A percentile compares a stretch with the other conserved stretches of the same genome.
Evolutionary conservation across 2,888 invertebrate species (phyloP).

Genomic region (Diaphora mendica): DNA sequence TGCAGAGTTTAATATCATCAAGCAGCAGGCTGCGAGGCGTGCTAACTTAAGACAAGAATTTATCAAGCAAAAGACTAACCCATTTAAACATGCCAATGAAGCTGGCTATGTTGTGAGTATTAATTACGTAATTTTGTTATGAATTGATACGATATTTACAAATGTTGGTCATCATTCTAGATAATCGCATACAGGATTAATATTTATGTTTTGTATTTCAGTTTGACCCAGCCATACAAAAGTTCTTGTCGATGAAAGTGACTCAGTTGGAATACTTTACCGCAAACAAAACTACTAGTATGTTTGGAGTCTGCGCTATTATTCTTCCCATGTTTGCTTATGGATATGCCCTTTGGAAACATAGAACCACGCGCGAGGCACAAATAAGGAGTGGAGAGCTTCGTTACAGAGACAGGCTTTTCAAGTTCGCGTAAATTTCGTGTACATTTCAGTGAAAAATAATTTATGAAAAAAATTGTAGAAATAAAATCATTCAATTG

Average conservation of each 20-base stretch:
- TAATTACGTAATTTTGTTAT: slow-evolving; percentile 77
- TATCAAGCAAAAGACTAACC: slow-evolving; percentile 90
- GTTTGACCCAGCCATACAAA: slow-evolving; percentile 93
- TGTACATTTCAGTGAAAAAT: slow-evolving; percentile 20
- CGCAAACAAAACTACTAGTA: slow-evolving; percentile 86
- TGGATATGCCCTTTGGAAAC: slow-evolving; percentile 83
- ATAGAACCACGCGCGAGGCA: slow-evolving; percentile 85
- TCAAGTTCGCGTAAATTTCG: slow-evolving; percentile 87
- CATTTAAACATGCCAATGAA: slow-evolving; percentile 89
- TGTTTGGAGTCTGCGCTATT: slow-evolving; percentile 81
- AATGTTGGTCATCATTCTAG: background rate
- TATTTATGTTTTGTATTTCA: slow-evolving; percentile 74
- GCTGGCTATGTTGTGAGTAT: slow-evolving; percentile 91
- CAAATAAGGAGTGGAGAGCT: slow-evolving; percentile 90
- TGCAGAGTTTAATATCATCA: slow-evolving; percentile 81
- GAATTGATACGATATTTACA: slow-evolving; percentile 30
- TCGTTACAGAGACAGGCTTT: slow-evolving; percentile 90
- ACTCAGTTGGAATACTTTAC: slow-evolving; percentile 89
- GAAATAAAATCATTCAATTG: slow-evolving; percentile 45
- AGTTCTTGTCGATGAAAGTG: slow-evolving; percentile 90
- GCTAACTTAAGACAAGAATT: slow-evolving; percentile 89
- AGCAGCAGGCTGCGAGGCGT: slow-evolving; percentile 88
- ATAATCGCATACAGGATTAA: background rate
- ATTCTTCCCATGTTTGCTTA: slow-evolving; percentile 86
- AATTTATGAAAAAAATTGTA: slow-evolving; percentile 36